Base-by-base conservation (phyloP, 2,113 vertebrate genomes). In the Rana temporaria region DNA sequence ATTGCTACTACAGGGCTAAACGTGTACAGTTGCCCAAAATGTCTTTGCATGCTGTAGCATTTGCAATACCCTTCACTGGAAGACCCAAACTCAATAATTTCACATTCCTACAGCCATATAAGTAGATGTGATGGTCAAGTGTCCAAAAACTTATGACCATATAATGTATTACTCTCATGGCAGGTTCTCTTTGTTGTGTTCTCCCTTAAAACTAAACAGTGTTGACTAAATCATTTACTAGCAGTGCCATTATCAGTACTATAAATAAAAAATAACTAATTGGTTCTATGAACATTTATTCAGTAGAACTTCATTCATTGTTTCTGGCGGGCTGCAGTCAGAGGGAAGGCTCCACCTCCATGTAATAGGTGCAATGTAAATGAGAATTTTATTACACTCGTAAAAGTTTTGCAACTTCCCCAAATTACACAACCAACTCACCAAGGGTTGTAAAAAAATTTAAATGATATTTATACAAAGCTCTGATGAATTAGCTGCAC, bases 341-440 rank as follows among this genome's bases (percentile, higher is more conserved):
- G 32, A n/a, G 9, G 4, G 16, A 19, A 2, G 5, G 32, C 66
- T 69, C 38, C 24, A 59, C 16, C 11, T n/a, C 53, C 24, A 9
- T 14, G 17, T 18, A 60, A n/a, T 75, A 34, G 14, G 11, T 38
- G 14, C n/a, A 62, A 75, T 62, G 32, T 15, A 57, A 42, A 62
- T 62, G 32, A 75, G 55, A 24, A 38, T 18, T 62, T 75, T 97
- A 98, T 96, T 92, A 91, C 90, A 57, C 89, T 94, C 90, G 92
- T 98, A 97, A 98, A 97, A 95, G 87, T 89, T 93, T 94, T 91
- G 92, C 88, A 93, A 95, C 94, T 95, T 96, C 94, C 92, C 90
- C 90, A 86, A 90, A 93, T 93, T 91, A 93, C 91, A 92, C 87
- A 94, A 93, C 96, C 93, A 96, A 95, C 96, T 96, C 92, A 94